Conservation (phyloP, 1,140 invertebrate genomes). For the Pomacea maculata region DNA sequence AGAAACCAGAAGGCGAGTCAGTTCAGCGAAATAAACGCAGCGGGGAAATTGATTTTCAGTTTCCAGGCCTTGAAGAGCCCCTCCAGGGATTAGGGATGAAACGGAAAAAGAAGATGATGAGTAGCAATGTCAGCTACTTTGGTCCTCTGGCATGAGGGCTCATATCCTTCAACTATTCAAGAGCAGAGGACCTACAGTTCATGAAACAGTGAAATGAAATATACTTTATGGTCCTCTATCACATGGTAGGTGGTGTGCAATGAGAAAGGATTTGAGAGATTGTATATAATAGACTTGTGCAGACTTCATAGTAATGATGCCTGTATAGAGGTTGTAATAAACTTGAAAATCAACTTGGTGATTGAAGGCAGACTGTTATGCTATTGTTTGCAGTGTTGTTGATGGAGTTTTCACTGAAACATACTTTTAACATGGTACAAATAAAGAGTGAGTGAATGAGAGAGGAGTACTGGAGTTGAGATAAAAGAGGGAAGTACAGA, state of each 20-base stretch:
- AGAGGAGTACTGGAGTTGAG: neutral
- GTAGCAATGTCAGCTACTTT: constrained; percentile 26
- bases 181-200: neutral
- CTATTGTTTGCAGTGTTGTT: neutral
- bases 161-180: neutral
- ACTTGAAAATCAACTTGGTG: no score
- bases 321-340: no score
- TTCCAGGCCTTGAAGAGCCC: constrained; percentile 19
- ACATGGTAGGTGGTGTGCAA: no score
- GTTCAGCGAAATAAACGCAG: neutral
- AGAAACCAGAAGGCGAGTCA: constrained; percentile 19
- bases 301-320: no score
- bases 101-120: constrained; percentile 36
- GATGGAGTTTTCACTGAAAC: neutral
- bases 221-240: neutral
- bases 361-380: no score
- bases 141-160: constrained; percentile 10
- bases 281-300: neutral
- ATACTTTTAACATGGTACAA: neutral
- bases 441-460: neutral
- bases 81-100: constrained; percentile 25
- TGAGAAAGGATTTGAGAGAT: neutral
- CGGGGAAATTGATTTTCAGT: constrained; percentile 24
- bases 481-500: neutral
- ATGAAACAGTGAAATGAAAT: neutral